Base-by-base conservation (phyloP, 2,113 vertebrate species). In the Dasyornis broadbenti region DNA sequence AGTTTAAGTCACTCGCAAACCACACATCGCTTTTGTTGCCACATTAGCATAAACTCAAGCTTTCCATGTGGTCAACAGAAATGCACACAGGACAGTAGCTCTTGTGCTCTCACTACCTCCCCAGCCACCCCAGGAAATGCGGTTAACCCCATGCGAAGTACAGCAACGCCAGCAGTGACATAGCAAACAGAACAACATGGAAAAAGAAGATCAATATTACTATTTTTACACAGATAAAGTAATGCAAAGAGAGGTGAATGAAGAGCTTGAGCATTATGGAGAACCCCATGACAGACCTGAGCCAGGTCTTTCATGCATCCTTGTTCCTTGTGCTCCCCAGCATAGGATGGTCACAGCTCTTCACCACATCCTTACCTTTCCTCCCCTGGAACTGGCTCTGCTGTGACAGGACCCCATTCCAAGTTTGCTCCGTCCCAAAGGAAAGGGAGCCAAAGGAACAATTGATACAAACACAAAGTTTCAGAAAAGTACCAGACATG, bases 121-220 rank as follows among this genome's bases (percentile, higher is more conserved):
- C 0, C 0, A 56, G 39, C 22, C 81, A 64, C 53, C 15, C 13
- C 13, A 7, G 66, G 81, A 89, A 84, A 66, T 20, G 56, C 35
- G 92, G 64, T 86, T 94, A 89, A 86, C 50, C 54, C 77, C 64
- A 49, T 24, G 7, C 0, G 0, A 27, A 33, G 31, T 19, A 65
- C 0, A 0, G 54, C 66, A 84, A 42, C 0, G 0, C 57, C 23
- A 71, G 47, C 89, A 47, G 75, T 22, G 70, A 91, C 70, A 66
- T 0, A 77, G 21, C 54, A 35, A 61, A 39, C 0, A 4, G 69
- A 23, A 18, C 2, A 0, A 44, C 19, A 3, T 1, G 18, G 52
- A 15, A 50, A 65, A 73, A 77, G 63, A 61, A 19, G 3, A 63
- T 30, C 57, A n/a, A 16, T 47, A 60, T 60, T 70, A 12, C 19